A percentile compares a stretch with the other conserved stretches of the same genome.
phyloP scores from a whole-genome alignment of 2,113 vertebrate genomes.

The Epinephelus cyanopodus region DNA sequence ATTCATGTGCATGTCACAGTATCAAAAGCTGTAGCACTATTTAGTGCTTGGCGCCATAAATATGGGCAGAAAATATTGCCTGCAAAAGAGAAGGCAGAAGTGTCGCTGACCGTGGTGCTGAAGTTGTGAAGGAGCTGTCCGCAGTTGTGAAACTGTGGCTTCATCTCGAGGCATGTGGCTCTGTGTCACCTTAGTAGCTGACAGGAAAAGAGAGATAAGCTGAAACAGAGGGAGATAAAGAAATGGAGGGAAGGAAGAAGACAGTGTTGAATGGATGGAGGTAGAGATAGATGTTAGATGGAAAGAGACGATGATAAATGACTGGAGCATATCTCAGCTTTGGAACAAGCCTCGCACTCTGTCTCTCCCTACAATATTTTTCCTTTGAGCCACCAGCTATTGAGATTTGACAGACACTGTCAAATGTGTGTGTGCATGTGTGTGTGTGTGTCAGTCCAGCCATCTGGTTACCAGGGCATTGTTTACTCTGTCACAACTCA shows the following conservation, averaged over 20 bases:
- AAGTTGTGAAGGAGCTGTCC: constrained; percentile 28
- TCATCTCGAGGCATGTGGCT: neutral
- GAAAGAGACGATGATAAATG: constrained; percentile 35
- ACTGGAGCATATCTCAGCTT: constrained; percentile 7
- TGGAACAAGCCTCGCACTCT: constrained; percentile 31
- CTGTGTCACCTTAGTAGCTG: neutral
- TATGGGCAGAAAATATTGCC: neutral
- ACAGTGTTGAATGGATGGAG: constrained; percentile 21
- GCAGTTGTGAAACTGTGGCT: constrained; percentile 6
- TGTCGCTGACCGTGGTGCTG: constrained; percentile 65
- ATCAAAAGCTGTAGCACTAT: neutral
- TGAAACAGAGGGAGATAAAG: neutral
- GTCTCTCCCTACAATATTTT: constrained; percentile 20
- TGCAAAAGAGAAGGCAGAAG: neutral
- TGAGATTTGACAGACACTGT: constrained; percentile 43
- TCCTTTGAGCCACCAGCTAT: constrained; percentile 38
- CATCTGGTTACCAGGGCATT: constrained; percentile 92
- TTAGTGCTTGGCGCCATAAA: neutral
- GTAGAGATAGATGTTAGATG: constrained; percentile 18
- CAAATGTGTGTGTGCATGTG: constrained; percentile 27
- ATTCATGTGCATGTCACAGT: neutral
- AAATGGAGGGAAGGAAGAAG: neutral
- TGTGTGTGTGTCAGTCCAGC: constrained; percentile 64
- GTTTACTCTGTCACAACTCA: constrained; percentile 94
- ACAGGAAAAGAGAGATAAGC: neutral